Evolutionary conservation across 1,140 invertebrate genomes (phyloP), one percentile per base, ranked within the genome.

Genomic region (Ooceraea biroi): DNA sequence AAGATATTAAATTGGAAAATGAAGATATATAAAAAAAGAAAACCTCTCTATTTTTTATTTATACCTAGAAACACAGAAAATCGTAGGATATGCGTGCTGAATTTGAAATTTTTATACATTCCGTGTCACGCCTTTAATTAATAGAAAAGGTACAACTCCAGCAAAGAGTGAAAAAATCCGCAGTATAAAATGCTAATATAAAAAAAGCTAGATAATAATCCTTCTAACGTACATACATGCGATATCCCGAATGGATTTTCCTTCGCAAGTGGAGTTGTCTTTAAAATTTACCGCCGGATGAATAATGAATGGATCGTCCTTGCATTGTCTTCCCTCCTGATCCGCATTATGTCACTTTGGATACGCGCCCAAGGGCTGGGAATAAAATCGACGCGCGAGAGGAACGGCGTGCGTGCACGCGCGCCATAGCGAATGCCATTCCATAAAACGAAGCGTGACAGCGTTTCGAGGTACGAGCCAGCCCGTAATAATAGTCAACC

Each of bases 361-460:
- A 57, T 80, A 71, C 65, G 50, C 36, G 76, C 25, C 65, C 76
- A 57, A 69, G 41, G 48, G 46, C 68, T 63, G 41, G 82, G 55
- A 88, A 87, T 87, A 87, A 88, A 87, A 86, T 78, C 57, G 65
- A 83, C 68, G 48, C 71, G 58, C 60, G 58, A 52, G 61, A 52
- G 46, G 41, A 4, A n/a, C 12, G 8, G 14, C 48, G 44, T 46
- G 61, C 14, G 55, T 27, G 27, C 78, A 83, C 69, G 48, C 58
- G 63, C 69, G 17, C 48, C 68, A 57, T 60, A 68, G 86, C 84
- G 78, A 88, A 88, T 82, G 73, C 83, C 74, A 63, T 84, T 82
- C 74, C 30, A 72, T 87, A 88, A 85, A 88, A 88, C 86, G 86
- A 88, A 88, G 86, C 87, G 77, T 85, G 87, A 88, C 86, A 88